Base-by-base conservation (phyloP, 2,113 vertebrate species). In the Spheniscus mendiculus region DNA sequence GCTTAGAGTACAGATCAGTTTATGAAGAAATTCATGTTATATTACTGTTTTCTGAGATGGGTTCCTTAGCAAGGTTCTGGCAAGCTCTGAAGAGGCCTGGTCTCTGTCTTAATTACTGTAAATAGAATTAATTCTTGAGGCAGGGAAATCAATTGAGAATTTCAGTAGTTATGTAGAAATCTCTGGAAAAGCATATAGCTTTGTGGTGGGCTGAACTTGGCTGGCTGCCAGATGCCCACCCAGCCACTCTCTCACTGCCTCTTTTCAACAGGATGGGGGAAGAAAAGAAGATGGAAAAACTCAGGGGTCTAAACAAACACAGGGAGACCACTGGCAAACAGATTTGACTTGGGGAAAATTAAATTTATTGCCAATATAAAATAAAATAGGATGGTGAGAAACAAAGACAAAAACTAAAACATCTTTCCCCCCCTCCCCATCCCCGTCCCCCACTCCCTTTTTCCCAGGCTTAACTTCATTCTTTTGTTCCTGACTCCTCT, bases 391-490 rank as follows among this genome's bases (percentile, higher is more conserved):
- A 16, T 47, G 9, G 10, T 63, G 23, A 88, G 22, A 7, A 42
- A 29, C 23, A 58, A 34, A n/a, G 15, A 34, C 7, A 53, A 29
- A 76, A 71, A 10, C 2, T 20, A 23, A 50, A 58, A 9, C 7
- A 61, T 12, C 1, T 22, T 15, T 34, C 10, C 16, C 15, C 6
- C 9, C 0, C 11, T 4, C 12, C 2, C 9, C 8, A 45, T 18
- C 8, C 17, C 44, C 44, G 2, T 42, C 42, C 14, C 42, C 42
- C 42, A 42, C 17, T 12, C 3, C 7, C 6, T 56, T 80, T 59
- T 62, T 20, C 34, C 16, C 12, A 71, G 22, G 5, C 12, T 77
- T 67, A 44, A 18, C 14, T 71, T 92, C 13, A 59, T 5, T 53
- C 2, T 4, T 61, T 74, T 77, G 25, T 34, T 53, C 26, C 14